phyloP scores from a whole-genome alignment of 37 sponge, comb jelly and placozoan genomes.

The Agelas oroides region DNA sequence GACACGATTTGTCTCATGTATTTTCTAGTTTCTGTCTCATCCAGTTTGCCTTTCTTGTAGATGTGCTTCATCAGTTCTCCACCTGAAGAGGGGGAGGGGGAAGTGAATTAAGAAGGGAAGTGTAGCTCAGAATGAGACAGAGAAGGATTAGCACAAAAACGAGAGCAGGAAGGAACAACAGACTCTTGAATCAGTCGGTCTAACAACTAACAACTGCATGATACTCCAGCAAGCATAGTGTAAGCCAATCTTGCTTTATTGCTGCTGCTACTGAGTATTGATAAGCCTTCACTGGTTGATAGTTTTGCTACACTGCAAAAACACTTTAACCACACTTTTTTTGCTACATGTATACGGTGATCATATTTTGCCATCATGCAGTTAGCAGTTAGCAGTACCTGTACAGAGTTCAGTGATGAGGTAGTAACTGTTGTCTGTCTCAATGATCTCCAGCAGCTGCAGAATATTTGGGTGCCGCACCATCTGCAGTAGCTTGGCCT shows the following conservation, averaged over 20 bases:
- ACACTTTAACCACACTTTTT: too few species aligned
- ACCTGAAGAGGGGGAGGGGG: constrained; percentile 54
- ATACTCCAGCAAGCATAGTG: too few species aligned
- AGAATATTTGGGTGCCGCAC: constrained; percentile 91
- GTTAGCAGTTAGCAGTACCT: too few species aligned
- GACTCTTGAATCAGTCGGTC: too few species aligned
- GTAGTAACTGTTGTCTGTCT: constrained; percentile 97
- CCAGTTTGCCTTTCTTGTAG: constrained; percentile 70
- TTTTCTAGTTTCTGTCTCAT: constrained; percentile 85
- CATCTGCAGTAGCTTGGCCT: constrained; percentile 89
- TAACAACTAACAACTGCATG: too few species aligned
- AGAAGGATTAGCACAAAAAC: background rate
- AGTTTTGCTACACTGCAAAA: too few species aligned
- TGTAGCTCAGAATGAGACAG: too few species aligned
- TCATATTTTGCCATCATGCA: too few species aligned
- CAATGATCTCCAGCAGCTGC: constrained; percentile 91
- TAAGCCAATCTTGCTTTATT: too few species aligned
- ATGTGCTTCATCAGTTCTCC: constrained; percentile 97
- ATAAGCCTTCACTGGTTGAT: too few species aligned
- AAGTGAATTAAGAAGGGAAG: background rate
- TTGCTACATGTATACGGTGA: too few species aligned
- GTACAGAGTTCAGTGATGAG: constrained; percentile 90
- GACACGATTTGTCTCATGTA: constrained; percentile 94
- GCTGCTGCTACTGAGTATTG: too few species aligned
- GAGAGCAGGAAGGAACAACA: background rate